Evolutionary conservation across 2,113 vertebrate genomes (phyloP).

Genomic region (Atractosteus spatula): DNA sequence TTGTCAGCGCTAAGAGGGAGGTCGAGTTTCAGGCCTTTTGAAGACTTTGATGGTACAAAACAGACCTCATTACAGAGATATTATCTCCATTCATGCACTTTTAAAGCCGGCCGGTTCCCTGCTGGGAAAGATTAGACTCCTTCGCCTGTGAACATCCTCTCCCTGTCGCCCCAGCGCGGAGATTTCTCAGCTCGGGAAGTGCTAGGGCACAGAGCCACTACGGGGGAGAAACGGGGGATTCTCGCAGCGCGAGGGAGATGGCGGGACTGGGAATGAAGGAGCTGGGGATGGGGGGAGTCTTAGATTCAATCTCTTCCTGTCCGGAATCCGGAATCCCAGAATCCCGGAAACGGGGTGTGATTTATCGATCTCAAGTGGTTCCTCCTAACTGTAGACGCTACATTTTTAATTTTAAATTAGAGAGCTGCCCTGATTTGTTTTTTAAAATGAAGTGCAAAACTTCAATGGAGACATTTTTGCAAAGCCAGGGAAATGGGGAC

Average conservation of each 20-base stretch:
- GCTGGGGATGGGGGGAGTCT: constrained; percentile 16
- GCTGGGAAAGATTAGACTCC: constrained; percentile 77
- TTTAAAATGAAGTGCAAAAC: no score
- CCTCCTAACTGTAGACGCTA: no score
- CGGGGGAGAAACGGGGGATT: constrained; percentile 4
- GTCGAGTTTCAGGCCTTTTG: constrained; percentile 74
- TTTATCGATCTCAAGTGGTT: no score
- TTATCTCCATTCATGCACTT: constrained; percentile 82
- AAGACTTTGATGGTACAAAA: constrained; percentile 78
- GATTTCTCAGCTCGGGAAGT: constrained; percentile 18
- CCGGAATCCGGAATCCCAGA: no score
- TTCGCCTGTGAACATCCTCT: constrained; percentile 69
- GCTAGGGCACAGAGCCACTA: neutral
- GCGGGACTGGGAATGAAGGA: constrained; percentile 13
- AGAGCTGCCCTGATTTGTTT: no score
- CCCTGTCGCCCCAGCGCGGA: constrained; percentile 36
- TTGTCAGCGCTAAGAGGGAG: constrained; percentile 64
- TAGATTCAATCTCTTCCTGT: no score
- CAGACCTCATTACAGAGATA: constrained; percentile 80
- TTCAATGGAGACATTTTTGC: no score
- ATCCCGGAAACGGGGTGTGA: no score
- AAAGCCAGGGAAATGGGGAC: no score
- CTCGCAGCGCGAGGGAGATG: neutral
- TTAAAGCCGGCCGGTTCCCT: constrained; percentile 67
- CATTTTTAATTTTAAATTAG: no score